Evolutionary conservation across 2,797 vertebrate genomes (phyloP), one percentile per base, ranked within the genome.

Genomic region (Anas acuta): DNA sequence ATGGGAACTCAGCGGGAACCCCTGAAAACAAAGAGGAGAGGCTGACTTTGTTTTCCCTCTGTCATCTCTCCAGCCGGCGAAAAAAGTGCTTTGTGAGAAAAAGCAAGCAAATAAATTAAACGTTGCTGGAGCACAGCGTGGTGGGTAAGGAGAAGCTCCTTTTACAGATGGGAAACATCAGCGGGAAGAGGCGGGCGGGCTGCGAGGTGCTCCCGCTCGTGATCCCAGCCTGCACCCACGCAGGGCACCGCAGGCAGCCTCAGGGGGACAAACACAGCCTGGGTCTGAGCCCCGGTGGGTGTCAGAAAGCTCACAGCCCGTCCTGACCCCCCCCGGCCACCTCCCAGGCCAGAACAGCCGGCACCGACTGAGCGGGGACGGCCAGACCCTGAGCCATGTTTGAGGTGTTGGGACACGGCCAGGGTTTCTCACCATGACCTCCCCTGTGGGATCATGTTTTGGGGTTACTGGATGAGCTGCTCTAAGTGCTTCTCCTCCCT

Each of bases 401-500:
- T 62, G 66, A 10, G 7, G 18, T 28, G 41, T 47, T 39, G 28
- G 54, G 73, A 61, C 1, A 28, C 1, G 14, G 47, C 33, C 17
- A 4, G 11, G 19, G 7, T 33, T 33, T 53, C 61, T 57, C 41
- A 33, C 2, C 56, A 51, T 20, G 78, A 58, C 6, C 30, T 5
- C 61, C 37, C 49, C 9, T 20, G 56, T 13, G 14, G 67, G 47
- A 37, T 37, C 19, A 17, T 1, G 23, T 67, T 6, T 57, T 61
- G 41, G 33, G 62, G 41, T 67, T 51, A 37, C 7, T 1, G 6
- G 19, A 43, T n/a, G 32, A 62, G 16, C 10, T 0, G 5, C 32
- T 18, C 60, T 1, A 2, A 60, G 25, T 4, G 18, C 28, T 0
- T 1, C 18, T 21, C 41, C 23, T 1, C 0, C 23, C 5, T 28